phyloP scores from a whole-genome alignment of 2,113 vertebrate genomes.

The Terrapene triunguis region DNA sequence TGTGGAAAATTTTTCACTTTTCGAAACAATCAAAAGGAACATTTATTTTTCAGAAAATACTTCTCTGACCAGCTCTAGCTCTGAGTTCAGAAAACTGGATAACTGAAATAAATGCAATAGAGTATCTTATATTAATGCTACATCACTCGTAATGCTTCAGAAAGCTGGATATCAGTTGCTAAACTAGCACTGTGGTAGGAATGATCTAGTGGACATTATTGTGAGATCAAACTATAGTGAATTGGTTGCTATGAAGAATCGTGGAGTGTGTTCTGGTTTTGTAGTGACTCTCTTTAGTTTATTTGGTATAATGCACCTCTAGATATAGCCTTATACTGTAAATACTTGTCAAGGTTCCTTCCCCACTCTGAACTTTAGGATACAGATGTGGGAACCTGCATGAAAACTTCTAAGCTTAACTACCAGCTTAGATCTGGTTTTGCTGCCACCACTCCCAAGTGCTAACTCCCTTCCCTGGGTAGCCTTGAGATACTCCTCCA shows the following conservation, averaged over 20 bases:
- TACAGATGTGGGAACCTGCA: too few species aligned
- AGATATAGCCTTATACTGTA: neutral
- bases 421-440: too few species aligned
- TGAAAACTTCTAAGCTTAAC: too few species aligned
- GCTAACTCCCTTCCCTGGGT: too few species aligned
- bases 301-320: neutral
- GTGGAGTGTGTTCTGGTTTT: neutral
- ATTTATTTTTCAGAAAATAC: neutral
- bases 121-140: neutral
- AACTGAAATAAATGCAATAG: neutral
- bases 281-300: neutral
- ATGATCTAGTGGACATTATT: neutral
- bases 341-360: neutral
- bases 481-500: too few species aligned
- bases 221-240: accelerated
- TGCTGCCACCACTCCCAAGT: too few species aligned
- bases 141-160: neutral
- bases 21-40: neutral
- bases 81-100: neutral
- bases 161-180: neutral
- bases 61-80: neutral
- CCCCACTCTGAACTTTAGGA: too few species aligned
- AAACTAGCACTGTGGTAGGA: neutral
- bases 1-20: neutral
- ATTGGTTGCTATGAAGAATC: neutral